Evolutionary conservation across 2,888 invertebrate genomes (phyloP).

Genomic region (Ormyrus rosae): DNA sequence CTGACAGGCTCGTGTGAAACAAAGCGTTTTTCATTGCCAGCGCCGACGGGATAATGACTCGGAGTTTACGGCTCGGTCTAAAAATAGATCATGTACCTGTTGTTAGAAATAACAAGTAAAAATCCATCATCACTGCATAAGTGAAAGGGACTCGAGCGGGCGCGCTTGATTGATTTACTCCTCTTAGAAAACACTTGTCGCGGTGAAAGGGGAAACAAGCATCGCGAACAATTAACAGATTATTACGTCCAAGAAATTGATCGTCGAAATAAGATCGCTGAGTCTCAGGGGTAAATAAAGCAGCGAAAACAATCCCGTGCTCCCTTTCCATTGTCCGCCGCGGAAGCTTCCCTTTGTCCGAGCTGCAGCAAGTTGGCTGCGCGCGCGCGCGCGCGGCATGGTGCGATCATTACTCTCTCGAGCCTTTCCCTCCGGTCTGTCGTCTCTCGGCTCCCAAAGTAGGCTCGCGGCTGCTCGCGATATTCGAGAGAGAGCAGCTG

Average conservation of each 20-base stretch:
- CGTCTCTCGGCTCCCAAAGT: background rate
- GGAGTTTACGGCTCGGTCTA: background rate
- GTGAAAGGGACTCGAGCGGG: no score
- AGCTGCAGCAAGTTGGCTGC: slow-evolving; percentile 13
- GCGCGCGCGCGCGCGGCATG: background rate
- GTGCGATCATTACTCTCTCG: slow-evolving; percentile 42
- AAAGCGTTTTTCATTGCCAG: no score
- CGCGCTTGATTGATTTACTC: no score
- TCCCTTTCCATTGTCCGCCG: slow-evolving; percentile 26
- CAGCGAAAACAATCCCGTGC: no score
- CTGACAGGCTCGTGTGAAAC: background rate
- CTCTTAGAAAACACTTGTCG: no score
- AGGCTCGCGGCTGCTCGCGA: slow-evolving; percentile 4
- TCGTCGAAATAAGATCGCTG: no score
- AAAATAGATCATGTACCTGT: background rate
- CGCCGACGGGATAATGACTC: no score
- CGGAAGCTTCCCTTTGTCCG: slow-evolving; percentile 36
- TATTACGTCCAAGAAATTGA: no score
- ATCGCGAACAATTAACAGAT: no score
- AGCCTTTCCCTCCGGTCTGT: slow-evolving; percentile 14
- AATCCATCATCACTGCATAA: background rate
- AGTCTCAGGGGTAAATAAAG: no score
- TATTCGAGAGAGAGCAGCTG: slow-evolving; percentile 32
- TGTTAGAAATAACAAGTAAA: background rate
- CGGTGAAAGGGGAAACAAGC: no score